These are phyloP conservation scores for Paracyclopina nana DNA, from an alignment of 1,140 invertebrate genomes.

Conservation along the genomic window DNA sequence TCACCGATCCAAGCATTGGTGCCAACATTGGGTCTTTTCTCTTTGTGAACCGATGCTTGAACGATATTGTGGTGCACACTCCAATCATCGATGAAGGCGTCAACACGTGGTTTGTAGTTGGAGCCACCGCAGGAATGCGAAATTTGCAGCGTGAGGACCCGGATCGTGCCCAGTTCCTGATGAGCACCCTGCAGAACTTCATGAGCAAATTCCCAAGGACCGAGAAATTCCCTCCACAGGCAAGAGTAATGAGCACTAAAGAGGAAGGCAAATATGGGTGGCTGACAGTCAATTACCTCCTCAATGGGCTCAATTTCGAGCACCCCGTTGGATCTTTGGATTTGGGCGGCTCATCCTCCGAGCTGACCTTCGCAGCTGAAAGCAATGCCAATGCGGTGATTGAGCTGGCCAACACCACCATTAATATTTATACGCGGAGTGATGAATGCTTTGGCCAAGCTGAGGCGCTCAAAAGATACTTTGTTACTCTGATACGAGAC, in stretches of 20 bases:
- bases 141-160: background rate
- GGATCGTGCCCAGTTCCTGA: background rate
- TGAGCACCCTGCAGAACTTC: background rate
- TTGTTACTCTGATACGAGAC: background rate
- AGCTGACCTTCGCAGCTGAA: background rate
- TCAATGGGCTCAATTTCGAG: background rate
- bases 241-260: background rate
- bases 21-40: too few relatives aligned
- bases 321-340: slow-evolving; percentile 5
- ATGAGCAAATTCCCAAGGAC: background rate
- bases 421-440: background rate
- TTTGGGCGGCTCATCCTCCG: background rate
- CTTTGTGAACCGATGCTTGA: too few relatives aligned
- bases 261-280: background rate
- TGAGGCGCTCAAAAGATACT: background rate
- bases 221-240: background rate
- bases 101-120: too few relatives aligned
- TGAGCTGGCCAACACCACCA: background rate
- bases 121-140: background rate
- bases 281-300: background rate
- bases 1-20: too few relatives aligned
- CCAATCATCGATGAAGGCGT: too few relatives aligned
- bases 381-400: background rate
- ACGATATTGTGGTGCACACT: too few relatives aligned
- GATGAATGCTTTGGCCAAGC: background rate